Conservation (phyloP, 2,888 invertebrate species). For the Gastrophysa polygoni region DNA sequence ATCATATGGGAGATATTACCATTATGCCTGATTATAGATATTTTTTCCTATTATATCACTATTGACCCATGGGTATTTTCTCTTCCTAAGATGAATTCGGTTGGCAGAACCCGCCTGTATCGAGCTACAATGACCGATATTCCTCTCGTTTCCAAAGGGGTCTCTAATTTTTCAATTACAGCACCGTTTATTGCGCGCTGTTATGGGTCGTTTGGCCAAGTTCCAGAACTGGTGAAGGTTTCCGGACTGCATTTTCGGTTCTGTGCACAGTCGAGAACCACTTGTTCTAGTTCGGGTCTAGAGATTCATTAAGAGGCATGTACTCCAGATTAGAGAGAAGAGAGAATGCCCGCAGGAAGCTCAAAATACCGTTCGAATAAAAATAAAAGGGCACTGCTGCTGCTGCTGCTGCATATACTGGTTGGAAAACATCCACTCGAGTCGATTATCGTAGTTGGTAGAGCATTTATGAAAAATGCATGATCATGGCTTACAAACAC, state of each 20-base stretch:
- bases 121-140: slow-evolving; percentile 24
- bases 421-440: too few species aligned
- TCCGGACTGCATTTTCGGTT: slow-evolving; percentile 12
- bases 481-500: too few species aligned
- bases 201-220: slow-evolving; percentile 1
- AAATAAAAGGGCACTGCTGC: not conserved
- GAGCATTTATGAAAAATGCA: too few species aligned
- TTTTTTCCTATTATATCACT: too few species aligned
- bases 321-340: not conserved
- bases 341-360: not conserved
- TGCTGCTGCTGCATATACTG: too few species aligned
- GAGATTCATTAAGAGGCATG: slow-evolving; percentile 4
- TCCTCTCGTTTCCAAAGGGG: slow-evolving; percentile 21
- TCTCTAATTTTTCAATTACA: slow-evolving; percentile 34
- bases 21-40: too few species aligned
- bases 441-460: too few species aligned
- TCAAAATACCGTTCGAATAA: not conserved
- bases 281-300: slow-evolving; percentile 10
- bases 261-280: slow-evolving; percentile 16
- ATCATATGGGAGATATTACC: too few species aligned
- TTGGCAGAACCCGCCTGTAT: slow-evolving; percentile 23
- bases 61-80: too few species aligned
- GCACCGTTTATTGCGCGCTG: slow-evolving; percentile 16
- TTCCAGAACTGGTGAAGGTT: not conserved
- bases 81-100: too few species aligned